A percentile compares a stretch with the other conserved stretches of the same genome.
phyloP scores from a whole-genome alignment of 2,888 invertebrate genomes.

The Eristalis intricaria region DNA sequence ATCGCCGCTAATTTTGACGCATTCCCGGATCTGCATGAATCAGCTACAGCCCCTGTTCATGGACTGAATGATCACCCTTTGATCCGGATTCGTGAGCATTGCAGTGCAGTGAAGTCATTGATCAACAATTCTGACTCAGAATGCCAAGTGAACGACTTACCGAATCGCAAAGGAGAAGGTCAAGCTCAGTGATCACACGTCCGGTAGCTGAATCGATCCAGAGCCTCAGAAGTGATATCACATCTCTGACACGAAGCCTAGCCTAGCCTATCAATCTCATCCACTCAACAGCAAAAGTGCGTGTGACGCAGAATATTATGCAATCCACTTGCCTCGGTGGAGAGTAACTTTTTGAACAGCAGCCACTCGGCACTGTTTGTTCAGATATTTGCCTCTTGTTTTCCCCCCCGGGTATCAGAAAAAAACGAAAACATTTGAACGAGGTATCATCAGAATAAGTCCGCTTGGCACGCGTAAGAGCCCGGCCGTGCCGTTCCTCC shows the following conservation, averaged over 20 bases:
- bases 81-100: no score
- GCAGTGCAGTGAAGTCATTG: no score
- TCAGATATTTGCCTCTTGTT: background rate
- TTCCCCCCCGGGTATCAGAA: background rate
- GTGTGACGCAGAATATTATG: background rate
- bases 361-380: background rate
- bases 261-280: background rate
- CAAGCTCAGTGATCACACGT: background rate
- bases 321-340: background rate
- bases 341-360: background rate
- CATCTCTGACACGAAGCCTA: background rate
- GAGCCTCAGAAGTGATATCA: background rate
- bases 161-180: no score
- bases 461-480: conserved; percentile 45
- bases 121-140: no score
- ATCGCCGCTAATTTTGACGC: no score
- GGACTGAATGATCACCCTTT: no score
- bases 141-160: no score
- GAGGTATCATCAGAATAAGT: conserved; percentile 19
- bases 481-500: background rate
- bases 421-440: background rate
- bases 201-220: background rate
- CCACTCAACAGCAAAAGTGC: background rate
- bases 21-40: no score
- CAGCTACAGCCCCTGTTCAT: no score